These are phyloP conservation scores for Nannobrachium achirus DNA, from an alignment of 2,113 vertebrate genomes.

Conservation along the genomic window DNA sequence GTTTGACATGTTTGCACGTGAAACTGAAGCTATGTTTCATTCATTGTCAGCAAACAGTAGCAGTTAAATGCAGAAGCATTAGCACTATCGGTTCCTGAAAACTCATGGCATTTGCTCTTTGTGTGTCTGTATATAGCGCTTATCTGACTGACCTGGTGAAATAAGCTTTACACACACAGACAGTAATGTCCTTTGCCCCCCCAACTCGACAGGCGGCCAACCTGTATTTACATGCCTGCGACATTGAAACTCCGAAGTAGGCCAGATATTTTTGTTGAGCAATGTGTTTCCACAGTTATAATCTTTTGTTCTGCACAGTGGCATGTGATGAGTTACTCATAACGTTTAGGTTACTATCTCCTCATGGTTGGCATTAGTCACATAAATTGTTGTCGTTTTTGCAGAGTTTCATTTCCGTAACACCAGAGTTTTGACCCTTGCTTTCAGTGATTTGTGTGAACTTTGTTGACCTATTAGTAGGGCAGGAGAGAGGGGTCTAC, in stretches of 20 bases:
- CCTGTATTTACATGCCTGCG: too few relatives aligned
- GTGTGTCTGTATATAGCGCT: slow-evolving; percentile 4
- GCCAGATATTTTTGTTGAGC: slow-evolving; percentile 1
- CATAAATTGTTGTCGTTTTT: neutral
- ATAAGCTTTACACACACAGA: too few relatives aligned
- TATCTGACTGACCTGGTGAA: neutral
- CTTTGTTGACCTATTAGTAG: neutral
- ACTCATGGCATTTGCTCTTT: neutral
- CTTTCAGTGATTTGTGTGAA: neutral
- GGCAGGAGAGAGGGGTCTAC: too few relatives aligned
- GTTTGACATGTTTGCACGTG: neutral
- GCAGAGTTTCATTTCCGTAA: too few relatives aligned
- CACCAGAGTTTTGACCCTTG: neutral
- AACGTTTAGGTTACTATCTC: neutral
- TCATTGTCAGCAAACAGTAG: slow-evolving; percentile 4
- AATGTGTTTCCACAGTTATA: neutral
- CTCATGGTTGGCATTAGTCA: neutral
- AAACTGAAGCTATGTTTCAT: neutral
- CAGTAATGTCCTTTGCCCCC: too few relatives aligned
- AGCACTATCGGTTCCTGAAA: neutral
- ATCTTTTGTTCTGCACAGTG: neutral
- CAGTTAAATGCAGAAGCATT: neutral
- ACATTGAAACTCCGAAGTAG: neutral
- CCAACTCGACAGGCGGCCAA: too few relatives aligned
- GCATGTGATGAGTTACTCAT: slow-evolving; percentile 19